Evolutionary conservation across 2,888 invertebrate genomes (phyloP), one percentile per base, ranked within the genome.

Genomic region (Meandrusa payeni): DNA sequence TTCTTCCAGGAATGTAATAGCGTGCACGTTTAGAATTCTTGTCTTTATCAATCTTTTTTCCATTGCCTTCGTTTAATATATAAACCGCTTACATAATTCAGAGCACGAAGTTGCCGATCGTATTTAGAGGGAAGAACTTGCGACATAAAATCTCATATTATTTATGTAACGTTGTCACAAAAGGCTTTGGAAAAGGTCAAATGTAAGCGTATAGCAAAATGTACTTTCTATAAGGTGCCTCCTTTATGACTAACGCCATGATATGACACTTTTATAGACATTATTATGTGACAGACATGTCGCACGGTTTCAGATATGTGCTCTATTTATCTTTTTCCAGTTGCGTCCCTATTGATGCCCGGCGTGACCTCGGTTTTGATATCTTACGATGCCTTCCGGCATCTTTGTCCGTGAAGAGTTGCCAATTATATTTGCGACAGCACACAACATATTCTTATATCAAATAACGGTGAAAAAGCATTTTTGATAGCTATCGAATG

Each of bases 11-110:
- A 28, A 15, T 17, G 15, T 42, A 23, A 37, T 37, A 32, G 37
- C 26, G 43, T 32, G 19, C 31, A 10, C 19, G 24, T 20, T 37
- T 19, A 37, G 32, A 37, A 43, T 43, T 37, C 37, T 13, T 37
- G 20, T 29, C 43, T 43, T 43, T 43, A 37, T 37, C 37, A 43
- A 43, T 43, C 17, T 43, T 9, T n/a, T 43, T 43, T 32, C 26
- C 10, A 37, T 43, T 28, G 33, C 31, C 37, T 4, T 5, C 13
- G 37, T 32, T 43, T 31, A 37, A 32, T 43, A 37, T 6, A 42
- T 37, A 31, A 43, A 31, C 31, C 31, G 26, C 31, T 26, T 37
- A 43, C 37, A 43, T 43, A 26, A 43, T 43, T 43, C 43, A 26
- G 31, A 19, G 24, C 43, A 32, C 43, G 43, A 31, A n/a, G 20